These are phyloP conservation scores for Malurus splendens DNA, from an alignment of 2,797 vertebrate species.

Conservation along the genomic window DNA sequence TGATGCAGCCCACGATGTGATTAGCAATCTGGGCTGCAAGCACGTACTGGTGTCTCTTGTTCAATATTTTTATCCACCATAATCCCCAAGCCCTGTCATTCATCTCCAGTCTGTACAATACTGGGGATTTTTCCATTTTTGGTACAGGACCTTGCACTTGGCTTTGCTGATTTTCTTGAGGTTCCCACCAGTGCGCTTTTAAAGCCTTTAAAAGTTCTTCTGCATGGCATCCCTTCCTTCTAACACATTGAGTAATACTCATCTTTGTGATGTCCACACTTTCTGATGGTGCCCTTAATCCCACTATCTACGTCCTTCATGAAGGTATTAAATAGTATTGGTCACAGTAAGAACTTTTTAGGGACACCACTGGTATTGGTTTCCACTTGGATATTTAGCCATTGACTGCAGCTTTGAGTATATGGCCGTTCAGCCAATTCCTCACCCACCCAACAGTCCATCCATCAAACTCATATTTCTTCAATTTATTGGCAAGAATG, in stretches of 20 bases:
- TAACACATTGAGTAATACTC: not conserved
- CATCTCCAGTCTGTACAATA: not conserved
- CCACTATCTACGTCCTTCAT: not conserved
- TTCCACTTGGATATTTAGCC: not conserved
- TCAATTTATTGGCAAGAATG: not conserved
- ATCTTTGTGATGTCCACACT: not conserved
- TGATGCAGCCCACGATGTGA: not conserved
- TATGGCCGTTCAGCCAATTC: not conserved
- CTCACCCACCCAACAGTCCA: not conserved
- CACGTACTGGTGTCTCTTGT: not conserved
- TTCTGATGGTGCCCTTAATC: not conserved
- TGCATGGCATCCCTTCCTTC: not conserved
- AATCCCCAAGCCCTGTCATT: not conserved
- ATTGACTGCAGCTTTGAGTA: not conserved
- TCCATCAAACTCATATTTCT: not conserved
- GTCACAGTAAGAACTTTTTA: not conserved
- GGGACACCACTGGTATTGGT: not conserved
- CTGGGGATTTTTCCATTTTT: accelerated
- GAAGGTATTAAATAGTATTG: not conserved
- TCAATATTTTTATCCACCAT: not conserved
- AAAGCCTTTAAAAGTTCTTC: not conserved
- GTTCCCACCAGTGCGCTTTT: not conserved
- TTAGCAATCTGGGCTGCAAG: not conserved
- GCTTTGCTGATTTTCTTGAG: not conserved
- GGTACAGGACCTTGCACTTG: not conserved